These are phyloP conservation scores for Poeciliopsis occidentalis DNA, from an alignment of 2,113 vertebrate species.

Conservation along the genomic window DNA sequence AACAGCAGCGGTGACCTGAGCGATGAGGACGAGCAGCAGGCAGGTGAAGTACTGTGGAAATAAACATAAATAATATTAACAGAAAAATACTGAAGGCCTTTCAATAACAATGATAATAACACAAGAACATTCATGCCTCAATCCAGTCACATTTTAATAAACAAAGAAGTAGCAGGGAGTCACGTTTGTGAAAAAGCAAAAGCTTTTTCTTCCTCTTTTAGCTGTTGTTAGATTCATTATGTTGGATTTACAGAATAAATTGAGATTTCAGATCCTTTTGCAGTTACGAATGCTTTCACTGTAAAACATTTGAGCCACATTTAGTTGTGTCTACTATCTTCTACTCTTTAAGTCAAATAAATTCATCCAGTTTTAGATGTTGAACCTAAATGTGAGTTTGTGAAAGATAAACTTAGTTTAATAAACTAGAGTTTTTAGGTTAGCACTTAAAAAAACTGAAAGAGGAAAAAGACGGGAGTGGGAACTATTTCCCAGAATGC, in stretches of 20 bases:
- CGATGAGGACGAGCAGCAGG: constrained; percentile 88
- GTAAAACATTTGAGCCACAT: too few relatives aligned
- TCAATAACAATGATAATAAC: not conserved
- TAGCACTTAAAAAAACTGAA: too few relatives aligned
- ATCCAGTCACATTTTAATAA: not conserved
- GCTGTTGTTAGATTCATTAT: not conserved
- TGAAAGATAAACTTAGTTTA: too few relatives aligned
- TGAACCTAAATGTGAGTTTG: too few relatives aligned
- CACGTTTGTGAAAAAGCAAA: not conserved
- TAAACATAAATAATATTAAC: not conserved
- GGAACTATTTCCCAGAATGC: too few relatives aligned
- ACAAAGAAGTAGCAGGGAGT: not conserved
- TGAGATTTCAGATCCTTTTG: not conserved
- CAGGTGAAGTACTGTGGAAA: constrained; percentile 87
- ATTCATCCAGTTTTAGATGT: too few relatives aligned
- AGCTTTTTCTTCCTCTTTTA: not conserved
- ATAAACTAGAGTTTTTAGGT: too few relatives aligned
- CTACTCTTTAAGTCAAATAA: too few relatives aligned
- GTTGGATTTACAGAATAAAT: too few relatives aligned
- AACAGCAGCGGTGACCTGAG: constrained; percentile 87
- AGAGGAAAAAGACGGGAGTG: too few relatives aligned
- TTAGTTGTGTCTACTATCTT: too few relatives aligned
- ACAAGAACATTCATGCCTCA: not conserved
- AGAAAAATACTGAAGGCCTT: not conserved
- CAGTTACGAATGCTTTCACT: not conserved